Base-by-base conservation (phyloP, 2,113 vertebrate species). In the Aldabrachelys gigantea region DNA sequence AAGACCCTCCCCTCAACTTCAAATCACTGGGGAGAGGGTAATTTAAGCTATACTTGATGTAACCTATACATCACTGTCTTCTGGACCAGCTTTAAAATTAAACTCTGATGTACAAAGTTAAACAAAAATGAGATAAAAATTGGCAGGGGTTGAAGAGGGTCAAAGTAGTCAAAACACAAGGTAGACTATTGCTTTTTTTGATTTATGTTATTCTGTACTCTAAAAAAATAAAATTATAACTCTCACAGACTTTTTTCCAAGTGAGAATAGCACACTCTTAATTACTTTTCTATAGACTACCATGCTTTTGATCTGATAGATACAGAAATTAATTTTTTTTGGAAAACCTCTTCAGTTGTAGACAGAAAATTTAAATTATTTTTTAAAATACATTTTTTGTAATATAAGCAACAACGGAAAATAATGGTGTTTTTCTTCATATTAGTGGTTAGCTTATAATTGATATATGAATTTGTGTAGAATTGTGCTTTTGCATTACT, bases 21-120 rank as follows among this genome's bases (percentile, higher is more conserved):
- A 98, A 98, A 98, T 98, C 99, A 98, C 99, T 80, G 97, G 99
- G 99, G 99, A 99, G 98, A 98, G 98, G 98, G 98, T 99, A 99
- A 99, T 99, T 99, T 99, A 99, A 99, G 99, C 98, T 98, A 97
- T 98, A 97, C 98, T 98, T 99, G 99, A 99, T 99, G 98, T 98
- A 99, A 98, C 98, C 99, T 98, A 99, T 99, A 99, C 98, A 99
- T 99, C 99, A 99, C 99, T 99, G 99, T 99, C 99, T 99, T 92
- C 98, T 96, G 96, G 91, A 98, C 98, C 97, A 97, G 98, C 98
- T 98, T 99, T 99, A 99, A 99, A 99, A 99, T 99, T 99, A 99
- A 99, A 99, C 99, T 99, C 98, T 99, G 98, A 99, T 99, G 99
- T 99, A 99, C 98, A 99, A 99, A 99, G 99, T 99, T 99, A 99